A percentile compares a stretch with the other conserved stretches of the same genome.
These are phyloP conservation scores for Ictalurus furcatus DNA, from an alignment of 2,113 vertebrate genomes.

Conservation along the genomic window DNA sequence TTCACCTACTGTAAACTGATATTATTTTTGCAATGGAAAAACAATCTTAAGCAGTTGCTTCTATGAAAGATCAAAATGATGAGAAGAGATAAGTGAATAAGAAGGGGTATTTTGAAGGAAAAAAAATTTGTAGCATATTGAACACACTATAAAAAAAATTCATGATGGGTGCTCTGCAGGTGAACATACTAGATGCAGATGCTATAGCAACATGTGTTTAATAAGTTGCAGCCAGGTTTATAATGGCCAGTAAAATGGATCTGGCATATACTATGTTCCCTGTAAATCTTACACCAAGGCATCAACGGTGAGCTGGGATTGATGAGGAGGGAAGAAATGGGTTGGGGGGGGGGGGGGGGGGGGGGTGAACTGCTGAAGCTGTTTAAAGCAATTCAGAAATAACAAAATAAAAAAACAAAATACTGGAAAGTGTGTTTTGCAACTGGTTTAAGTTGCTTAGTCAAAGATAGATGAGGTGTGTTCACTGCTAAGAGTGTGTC, in stretches of 20 bases:
- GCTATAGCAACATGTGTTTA: slow-evolving; percentile 62
- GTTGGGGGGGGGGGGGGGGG: neutral
- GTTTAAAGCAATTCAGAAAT: slow-evolving; percentile 52
- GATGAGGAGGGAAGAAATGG: slow-evolving; percentile 53
- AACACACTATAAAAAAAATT: slow-evolving; percentile 4
- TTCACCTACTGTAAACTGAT: neutral
- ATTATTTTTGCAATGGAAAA: neutral
- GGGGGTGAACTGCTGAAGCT: slow-evolving; percentile 31
- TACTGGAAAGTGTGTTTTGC: neutral
- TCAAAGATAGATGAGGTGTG: slow-evolving; percentile 35
- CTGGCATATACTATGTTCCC: slow-evolving; percentile 63
- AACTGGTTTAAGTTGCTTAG: slow-evolving; percentile 28
- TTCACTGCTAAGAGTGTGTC: slow-evolving; percentile 6
- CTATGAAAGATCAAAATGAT: neutral
- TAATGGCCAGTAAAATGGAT: slow-evolving; percentile 66
- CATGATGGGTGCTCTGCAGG: slow-evolving; percentile 51
- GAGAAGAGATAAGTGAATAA: neutral
- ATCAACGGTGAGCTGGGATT: slow-evolving; percentile 61
- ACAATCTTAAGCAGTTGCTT: no score
- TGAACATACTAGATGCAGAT: slow-evolving; percentile 59
- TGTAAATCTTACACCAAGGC: slow-evolving; percentile 65
- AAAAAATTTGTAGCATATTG: neutral
- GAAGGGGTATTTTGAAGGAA: neutral
- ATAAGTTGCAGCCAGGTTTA: slow-evolving; percentile 54
- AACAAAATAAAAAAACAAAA: neutral